These are phyloP conservation scores for Xyrauchen texanus DNA, from an alignment of 2,113 vertebrate species.

Conservation along the genomic window DNA sequence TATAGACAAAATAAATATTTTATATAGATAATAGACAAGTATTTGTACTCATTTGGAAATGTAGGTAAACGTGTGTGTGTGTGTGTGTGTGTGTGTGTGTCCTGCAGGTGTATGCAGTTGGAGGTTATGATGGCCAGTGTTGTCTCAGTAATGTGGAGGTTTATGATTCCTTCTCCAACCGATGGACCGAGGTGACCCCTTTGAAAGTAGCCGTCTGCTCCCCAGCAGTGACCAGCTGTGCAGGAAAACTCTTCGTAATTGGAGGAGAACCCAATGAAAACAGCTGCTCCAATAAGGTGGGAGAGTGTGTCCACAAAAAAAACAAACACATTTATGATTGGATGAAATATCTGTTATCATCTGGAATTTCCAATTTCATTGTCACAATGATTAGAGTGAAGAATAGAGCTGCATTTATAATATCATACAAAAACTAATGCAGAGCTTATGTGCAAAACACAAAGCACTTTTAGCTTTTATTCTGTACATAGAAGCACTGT, in stretches of 20 bases:
- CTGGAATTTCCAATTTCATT: not conserved
- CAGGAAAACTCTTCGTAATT: slow-evolving; percentile 92
- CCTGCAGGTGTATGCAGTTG: slow-evolving; percentile 90
- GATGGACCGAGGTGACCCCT: slow-evolving; percentile 94
- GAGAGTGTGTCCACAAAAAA: not conserved
- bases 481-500: no score
- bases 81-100: slow-evolving; percentile 39
- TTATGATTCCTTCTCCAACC: slow-evolving; percentile 96
- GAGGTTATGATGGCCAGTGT: slow-evolving; percentile 94
- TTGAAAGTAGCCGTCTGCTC: slow-evolving; percentile 96
- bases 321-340: not conserved
- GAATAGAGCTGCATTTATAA: no score
- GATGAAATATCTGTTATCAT: not conserved
- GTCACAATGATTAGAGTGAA: no score
- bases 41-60: no score
- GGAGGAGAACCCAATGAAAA: slow-evolving; percentile 95
- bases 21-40: no score
- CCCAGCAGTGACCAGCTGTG: slow-evolving; percentile 90
- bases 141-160: slow-evolving; percentile 95
- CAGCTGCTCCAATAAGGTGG: slow-evolving; percentile 96
- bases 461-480: no score
- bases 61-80: not conserved
- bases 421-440: no score
- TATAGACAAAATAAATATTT: no score
- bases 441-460: no score